phyloP scores from a whole-genome alignment of 1,140 invertebrate species.

The Tenebrio molitor region DNA sequence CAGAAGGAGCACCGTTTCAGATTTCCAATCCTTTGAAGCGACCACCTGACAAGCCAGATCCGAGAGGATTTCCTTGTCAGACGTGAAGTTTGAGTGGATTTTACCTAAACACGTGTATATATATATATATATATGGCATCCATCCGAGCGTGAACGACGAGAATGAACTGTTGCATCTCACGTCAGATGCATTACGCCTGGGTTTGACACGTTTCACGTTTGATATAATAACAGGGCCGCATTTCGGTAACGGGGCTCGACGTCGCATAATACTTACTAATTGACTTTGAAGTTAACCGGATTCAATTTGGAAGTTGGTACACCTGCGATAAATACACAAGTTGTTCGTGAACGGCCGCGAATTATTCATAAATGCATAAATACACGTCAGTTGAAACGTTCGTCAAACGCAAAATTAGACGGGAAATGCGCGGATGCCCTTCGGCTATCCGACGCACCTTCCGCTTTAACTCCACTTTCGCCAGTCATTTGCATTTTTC shows the following conservation, averaged over 20 bases:
- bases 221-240: conserved; percentile 14
- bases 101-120: conserved; percentile 46
- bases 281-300: conserved; percentile 38
- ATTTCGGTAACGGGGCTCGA: conserved; percentile 7
- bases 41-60: conserved; percentile 47
- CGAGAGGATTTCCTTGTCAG: conserved; percentile 50
- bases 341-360: no score
- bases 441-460: no score
- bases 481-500: no score
- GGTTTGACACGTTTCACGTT: conserved; percentile 26
- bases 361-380: no score
- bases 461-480: no score
- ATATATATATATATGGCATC: no score
- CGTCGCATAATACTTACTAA: conserved; percentile 23
- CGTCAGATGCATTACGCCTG: conserved; percentile 29
- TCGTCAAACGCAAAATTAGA: no score
- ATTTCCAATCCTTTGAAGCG: conserved; percentile 49
- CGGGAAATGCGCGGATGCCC: no score
- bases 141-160: conserved; percentile 16
- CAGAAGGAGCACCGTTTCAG: conserved; percentile 40
- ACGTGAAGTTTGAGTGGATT: conserved; percentile 51
- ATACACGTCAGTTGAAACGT: no score
- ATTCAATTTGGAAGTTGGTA: conserved; percentile 30
- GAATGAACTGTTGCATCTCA: conserved; percentile 43
- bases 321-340: conserved; percentile 17